Evolutionary conservation across 2,113 vertebrate genomes (phyloP).

Genomic region (Dipodomys ordii): DNA sequence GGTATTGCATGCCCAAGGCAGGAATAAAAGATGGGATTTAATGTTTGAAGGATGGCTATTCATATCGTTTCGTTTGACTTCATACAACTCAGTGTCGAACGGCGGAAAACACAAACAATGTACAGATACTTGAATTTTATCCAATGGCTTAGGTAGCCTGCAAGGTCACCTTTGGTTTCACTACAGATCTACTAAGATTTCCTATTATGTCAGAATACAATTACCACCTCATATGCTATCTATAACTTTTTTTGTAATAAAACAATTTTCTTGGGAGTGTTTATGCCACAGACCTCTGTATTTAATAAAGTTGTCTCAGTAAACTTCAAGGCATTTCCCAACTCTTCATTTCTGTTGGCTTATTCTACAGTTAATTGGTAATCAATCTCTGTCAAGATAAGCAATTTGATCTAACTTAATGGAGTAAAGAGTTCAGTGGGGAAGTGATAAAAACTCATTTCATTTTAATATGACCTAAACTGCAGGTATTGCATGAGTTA

Average conservation of each 20-base stretch:
- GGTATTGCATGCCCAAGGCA: constrained; percentile 77
- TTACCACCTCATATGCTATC: constrained; percentile 70
- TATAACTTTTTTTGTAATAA: constrained; percentile 66
- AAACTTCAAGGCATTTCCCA: constrained; percentile 78
- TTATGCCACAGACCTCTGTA: constrained; percentile 65
- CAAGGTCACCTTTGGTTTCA: constrained; percentile 86
- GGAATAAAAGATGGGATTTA: constrained; percentile 75
- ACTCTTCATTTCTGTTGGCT: constrained; percentile 73
- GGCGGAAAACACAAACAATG: constrained; percentile 71
- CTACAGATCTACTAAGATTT: constrained; percentile 73
- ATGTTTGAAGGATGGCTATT: constrained; percentile 81
- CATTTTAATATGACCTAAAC: constrained; percentile 68
- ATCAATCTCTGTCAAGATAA: constrained; percentile 84
- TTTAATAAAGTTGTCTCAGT: constrained; percentile 82
- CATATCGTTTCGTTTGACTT: constrained; percentile 81
- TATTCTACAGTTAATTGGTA: constrained; percentile 79
- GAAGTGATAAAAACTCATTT: constrained; percentile 80
- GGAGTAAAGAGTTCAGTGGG: constrained; percentile 69
- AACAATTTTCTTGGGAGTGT: constrained; percentile 70
- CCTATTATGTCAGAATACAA: constrained; percentile 69
- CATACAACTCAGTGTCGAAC: constrained; percentile 78
- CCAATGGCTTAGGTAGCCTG: constrained; percentile 76
- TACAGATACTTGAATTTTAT: constrained; percentile 74
- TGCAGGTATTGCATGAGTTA: constrained; percentile 45
- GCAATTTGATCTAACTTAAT: constrained; percentile 79